Evolutionary conservation across 2,797 vertebrate species (phyloP).

Genomic region (Acrossocheilus fasciatus): DNA sequence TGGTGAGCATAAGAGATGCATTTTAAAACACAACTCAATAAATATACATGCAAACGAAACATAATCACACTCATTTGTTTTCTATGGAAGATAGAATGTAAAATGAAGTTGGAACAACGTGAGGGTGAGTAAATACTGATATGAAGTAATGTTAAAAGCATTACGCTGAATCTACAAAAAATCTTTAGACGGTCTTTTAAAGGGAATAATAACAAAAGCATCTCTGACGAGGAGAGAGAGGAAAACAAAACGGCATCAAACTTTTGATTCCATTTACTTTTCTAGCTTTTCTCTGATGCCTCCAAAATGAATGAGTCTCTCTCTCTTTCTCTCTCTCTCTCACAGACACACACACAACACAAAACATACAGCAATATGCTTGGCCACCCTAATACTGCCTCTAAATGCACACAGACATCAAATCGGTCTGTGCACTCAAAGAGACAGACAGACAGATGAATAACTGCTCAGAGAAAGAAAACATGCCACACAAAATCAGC

Average conservation of each 20-base stretch:
- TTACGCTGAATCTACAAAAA: background rate
- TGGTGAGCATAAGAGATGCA: background rate
- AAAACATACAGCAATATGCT: background rate
- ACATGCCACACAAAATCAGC: slow-evolving; percentile 53
- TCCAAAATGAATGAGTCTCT: background rate
- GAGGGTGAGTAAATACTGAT: background rate
- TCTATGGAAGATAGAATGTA: too few relatives aligned
- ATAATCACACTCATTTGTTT: background rate
- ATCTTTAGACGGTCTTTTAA: too few relatives aligned
- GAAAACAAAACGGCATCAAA: background rate
- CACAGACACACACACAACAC: background rate
- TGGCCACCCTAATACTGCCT: slow-evolving; percentile 31
- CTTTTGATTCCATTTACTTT: background rate
- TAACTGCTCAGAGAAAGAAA: slow-evolving; percentile 49
- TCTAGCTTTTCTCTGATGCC: background rate
- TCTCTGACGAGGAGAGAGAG: background rate
- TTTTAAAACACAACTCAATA: too few relatives aligned
- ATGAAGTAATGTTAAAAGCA: background rate
- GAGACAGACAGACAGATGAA: slow-evolving; percentile 56
- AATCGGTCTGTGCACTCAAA: slow-evolving; percentile 55
- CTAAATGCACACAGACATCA: slow-evolving; percentile 51
- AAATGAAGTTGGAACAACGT: background rate
- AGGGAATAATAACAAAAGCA: background rate
- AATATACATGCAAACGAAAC: background rate
- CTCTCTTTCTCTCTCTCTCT: background rate